Base-by-base conservation (phyloP, 2,113 vertebrate species). In the Panthera uncia region DNA sequence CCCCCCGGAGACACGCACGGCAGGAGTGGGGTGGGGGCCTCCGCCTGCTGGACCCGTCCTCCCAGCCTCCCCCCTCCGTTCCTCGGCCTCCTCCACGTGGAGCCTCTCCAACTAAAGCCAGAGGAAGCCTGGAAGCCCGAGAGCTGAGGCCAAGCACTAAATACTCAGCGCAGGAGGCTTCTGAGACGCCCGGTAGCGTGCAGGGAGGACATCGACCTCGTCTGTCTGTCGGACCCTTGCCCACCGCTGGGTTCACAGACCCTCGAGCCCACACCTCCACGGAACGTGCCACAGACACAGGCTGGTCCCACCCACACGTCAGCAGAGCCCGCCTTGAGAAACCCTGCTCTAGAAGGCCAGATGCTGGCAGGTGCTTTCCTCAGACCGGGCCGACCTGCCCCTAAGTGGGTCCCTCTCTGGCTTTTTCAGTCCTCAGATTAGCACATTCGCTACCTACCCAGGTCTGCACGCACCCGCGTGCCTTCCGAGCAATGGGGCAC, bases 1-100 rank as follows among this genome's bases (percentile, higher is more conserved):
- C 2, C 25, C 41, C 90, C 41, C 0, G 7, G 73, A 94, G 82
- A 71, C 7, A 9, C 0, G 0, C 0, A 38, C 0, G 2, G 68
- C 14, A 36, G 25, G 52, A 15, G 50, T 10, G 15, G 50, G 82
- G 55, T 2, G 29, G n/a, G 4, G 91, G 23, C 55, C 12, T 63
- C 73, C 11, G 36, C 57, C 41, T 27, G 13, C 21, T 5, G 33
- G 41, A 10, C 33, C 33, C 0, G 0, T 23, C 27, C 19, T 55
- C 31, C 48, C 2, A 4, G 48, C 55, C 14, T 69, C 25, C 65
- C 41, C 4, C 80, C 21, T 55, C 61, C 1, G 1, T 10, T 16
- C 38, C 76, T 63, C 4, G 0, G 83, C 74, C 33, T 50, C 91
- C 74, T 48, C 16, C 31, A 3, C 0, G 3, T 1, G 6, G 33